A percentile compares a stretch with the other conserved stretches of the same genome.
These are phyloP conservation scores for Deroplatys truncata DNA, from an alignment of 2,888 invertebrate genomes.

Conservation along the genomic window DNA sequence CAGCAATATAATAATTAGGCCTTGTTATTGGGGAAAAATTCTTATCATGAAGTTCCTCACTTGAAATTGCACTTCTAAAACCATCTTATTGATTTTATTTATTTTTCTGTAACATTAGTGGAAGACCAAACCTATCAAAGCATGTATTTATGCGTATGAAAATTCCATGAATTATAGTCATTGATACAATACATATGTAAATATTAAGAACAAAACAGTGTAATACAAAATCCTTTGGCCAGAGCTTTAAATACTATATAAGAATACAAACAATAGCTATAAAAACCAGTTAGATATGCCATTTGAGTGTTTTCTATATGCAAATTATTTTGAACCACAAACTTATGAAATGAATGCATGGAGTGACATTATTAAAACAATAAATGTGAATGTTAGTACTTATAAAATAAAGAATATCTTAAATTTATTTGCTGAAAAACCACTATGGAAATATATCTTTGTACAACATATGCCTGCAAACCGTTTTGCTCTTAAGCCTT, in stretches of 20 bases:
- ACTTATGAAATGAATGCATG: not conserved
- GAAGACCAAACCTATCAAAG: constrained; percentile 22
- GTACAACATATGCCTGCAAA: not conserved
- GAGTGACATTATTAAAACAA: not conserved
- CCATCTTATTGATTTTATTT: not conserved
- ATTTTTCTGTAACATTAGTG: constrained; percentile 2
- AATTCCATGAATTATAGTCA: not conserved
- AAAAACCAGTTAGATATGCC: not conserved
- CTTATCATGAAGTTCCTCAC: not conserved
- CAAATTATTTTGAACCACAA: not conserved
- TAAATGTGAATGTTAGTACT: not conserved
- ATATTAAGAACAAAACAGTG: not conserved
- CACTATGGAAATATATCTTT: not conserved
- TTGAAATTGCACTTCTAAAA: constrained; percentile 23
- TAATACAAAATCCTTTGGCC: not conserved
- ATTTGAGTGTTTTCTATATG: not conserved
- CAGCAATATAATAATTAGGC: constrained; percentile 27
- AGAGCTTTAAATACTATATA: not conserved
- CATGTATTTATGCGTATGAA: not conserved
- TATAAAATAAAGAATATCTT: not conserved
- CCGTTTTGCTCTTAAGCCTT: not conserved
- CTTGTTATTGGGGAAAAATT: constrained; percentile 20
- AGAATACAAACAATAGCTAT: not conserved
- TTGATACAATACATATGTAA: not conserved
- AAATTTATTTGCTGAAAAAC: not conserved